A percentile compares a stretch with the other conserved stretches of the same genome.
Evolutionary conservation across 2,888 invertebrate genomes (phyloP).

Genomic region (Halocaridina rubra): DNA sequence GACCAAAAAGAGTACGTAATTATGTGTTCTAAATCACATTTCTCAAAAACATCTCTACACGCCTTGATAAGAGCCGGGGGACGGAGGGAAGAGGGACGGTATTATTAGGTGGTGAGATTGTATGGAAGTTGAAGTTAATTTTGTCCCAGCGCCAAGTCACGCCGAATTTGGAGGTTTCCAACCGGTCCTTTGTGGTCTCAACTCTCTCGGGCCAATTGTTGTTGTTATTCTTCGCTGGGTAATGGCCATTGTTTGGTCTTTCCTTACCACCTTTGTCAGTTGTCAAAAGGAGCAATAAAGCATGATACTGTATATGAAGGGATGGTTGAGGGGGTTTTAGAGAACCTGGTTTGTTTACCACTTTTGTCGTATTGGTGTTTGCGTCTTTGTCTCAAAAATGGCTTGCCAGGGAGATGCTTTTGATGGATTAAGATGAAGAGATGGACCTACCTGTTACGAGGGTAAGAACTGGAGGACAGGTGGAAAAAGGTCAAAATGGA

Average conservation of each 20-base stretch:
- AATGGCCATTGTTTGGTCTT: neutral
- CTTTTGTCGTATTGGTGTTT: too few relatives aligned
- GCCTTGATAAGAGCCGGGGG: slow-evolving; percentile 1
- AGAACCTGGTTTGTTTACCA: neutral
- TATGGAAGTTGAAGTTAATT: neutral
- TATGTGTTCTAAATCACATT: too few relatives aligned
- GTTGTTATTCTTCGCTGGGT: neutral
- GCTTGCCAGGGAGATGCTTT: too few relatives aligned
- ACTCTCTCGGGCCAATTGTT: neutral
- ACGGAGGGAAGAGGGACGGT: neutral
- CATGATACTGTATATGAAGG: neutral
- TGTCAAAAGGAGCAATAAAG: neutral
- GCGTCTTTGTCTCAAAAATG: too few relatives aligned
- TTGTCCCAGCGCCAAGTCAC: neutral
- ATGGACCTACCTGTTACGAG: too few relatives aligned
- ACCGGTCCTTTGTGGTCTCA: too few relatives aligned
- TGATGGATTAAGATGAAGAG: too few relatives aligned
- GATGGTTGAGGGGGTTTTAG: neutral
- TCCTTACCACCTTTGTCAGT: neutral
- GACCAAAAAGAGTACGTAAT: too few relatives aligned
- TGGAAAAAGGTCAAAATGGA: too few relatives aligned
- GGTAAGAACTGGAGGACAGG: too few relatives aligned
- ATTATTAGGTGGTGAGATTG: neutral
- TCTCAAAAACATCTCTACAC: too few relatives aligned
- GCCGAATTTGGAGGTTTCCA: neutral